Evolutionary conservation across 2,113 vertebrate genomes (phyloP), one percentile per base, ranked within the genome.

Genomic region (Xenopus laevis): DNA sequence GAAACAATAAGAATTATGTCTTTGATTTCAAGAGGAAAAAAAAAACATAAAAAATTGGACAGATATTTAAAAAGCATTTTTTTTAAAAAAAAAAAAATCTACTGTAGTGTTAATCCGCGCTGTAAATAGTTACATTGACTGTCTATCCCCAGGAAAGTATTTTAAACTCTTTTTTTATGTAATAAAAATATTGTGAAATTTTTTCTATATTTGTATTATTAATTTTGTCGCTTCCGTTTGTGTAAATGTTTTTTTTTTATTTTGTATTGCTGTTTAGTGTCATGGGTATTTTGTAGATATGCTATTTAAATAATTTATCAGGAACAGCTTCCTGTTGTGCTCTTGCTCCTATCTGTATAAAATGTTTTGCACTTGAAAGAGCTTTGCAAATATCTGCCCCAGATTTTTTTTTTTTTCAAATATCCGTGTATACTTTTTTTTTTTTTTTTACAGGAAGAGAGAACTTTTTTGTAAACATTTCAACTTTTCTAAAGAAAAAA

Each of bases 261-360:
- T 75, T 61, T 68, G 57, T 68, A 68, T 68, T 75, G 55, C 65
- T 67, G 65, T 61, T 75, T 75, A 75, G 73, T 62, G 65, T 76
- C 60, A 27, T 69, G 74, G 74, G 65, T 76, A 70, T 69, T 75
- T 76, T 99, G 94, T 98, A 98, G 93, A 98, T 98, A 94, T 72
- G 93, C 95, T 99, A 99, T 98, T 99, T 98, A 99, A 99, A 93
- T 99, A 99, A 99, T 96, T 98, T 98, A 99, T 98, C 92, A 89
- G 88, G 93, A 95, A 94, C 91, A 91, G 91, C 90, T 90, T 91
- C 91, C 92, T 90, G 88, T 91, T 93, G 91, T 89, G 91, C 90
- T 95, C 93, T 92, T 92, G 87, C 93, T 96, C 96, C 93, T 96
- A 93, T 97, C 91, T 98, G 96, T 98, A 96, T 95, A 95, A 95